phyloP scores from a whole-genome alignment of 2,888 invertebrate genomes.

The Drosophila tanythrix region DNA sequence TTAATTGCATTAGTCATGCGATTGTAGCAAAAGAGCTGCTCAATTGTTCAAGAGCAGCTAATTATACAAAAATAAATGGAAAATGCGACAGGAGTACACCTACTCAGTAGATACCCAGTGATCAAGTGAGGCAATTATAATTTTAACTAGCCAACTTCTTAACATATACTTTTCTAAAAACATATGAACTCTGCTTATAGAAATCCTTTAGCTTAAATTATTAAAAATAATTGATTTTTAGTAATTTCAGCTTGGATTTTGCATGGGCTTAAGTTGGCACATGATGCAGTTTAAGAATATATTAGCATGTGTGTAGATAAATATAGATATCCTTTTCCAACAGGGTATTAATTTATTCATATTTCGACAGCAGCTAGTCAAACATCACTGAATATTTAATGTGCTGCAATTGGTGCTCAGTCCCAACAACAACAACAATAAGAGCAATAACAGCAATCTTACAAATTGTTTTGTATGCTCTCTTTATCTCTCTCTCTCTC shows the following conservation, averaged over 20 bases:
- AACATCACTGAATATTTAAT: slow-evolving; percentile 8
- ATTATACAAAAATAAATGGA: background rate
- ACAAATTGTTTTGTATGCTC: slow-evolving; percentile 3
- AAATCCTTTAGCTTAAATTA: background rate
- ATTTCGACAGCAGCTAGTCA: background rate
- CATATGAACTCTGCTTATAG: background rate
- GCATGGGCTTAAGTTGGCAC: background rate
- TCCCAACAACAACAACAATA: background rate
- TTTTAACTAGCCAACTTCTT: background rate
- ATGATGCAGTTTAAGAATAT: background rate
- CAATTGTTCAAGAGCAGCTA: slow-evolving; percentile 11
- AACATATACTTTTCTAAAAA: background rate
- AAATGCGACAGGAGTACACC: background rate
- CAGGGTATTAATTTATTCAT: background rate
- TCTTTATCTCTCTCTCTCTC: background rate
- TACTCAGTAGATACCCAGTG: background rate
- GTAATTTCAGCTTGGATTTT: background rate
- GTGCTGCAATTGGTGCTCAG: background rate
- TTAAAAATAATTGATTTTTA: background rate
- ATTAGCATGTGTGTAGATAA: background rate
- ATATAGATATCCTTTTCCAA: background rate
- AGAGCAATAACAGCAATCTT: slow-evolving; percentile 2
- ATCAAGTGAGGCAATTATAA: background rate
- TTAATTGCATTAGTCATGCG: slow-evolving; percentile 48
- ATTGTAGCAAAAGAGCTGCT: slow-evolving; percentile 24